phyloP scores from a whole-genome alignment of 2,113 vertebrate genomes.

The Seriola dumerili region DNA sequence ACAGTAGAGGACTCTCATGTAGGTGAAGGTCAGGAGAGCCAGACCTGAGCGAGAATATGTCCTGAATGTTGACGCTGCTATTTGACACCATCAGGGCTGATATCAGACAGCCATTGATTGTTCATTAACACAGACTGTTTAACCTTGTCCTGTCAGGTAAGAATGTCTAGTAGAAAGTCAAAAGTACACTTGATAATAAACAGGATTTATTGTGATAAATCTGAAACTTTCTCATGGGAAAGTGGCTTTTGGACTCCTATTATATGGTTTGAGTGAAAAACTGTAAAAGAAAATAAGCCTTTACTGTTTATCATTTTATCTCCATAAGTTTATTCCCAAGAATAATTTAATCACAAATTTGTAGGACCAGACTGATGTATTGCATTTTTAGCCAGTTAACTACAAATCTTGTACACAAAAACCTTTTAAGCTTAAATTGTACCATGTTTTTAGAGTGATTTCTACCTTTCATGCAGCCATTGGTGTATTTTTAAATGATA shows the following conservation, averaged over 20 bases:
- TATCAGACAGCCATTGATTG: neutral
- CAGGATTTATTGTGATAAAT: neutral
- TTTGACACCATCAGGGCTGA: neutral
- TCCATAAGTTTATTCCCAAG: neutral
- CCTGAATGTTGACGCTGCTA: neutral
- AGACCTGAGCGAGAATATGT: neutral
- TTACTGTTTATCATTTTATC: neutral
- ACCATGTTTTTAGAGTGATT: neutral
- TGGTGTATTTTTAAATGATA: neutral
- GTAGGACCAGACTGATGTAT: slow-evolving; percentile 14
- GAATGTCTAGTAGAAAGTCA: neutral
- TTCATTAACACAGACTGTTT: slow-evolving; percentile 10
- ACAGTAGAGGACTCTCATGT: neutral
- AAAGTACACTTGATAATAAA: neutral
- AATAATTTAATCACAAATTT: neutral
- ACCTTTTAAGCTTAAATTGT: neutral
- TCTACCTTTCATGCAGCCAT: neutral
- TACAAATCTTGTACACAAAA: neutral
- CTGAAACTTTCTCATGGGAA: too few species aligned
- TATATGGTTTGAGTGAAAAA: neutral
- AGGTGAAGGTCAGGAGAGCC: slow-evolving; percentile 56
- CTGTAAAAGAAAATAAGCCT: neutral
- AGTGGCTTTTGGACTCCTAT: too few species aligned
- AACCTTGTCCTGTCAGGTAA: neutral
- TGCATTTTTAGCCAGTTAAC: neutral